A percentile compares a stretch with the other conserved stretches of the same genome.
These are phyloP conservation scores for Macaca nemestrina DNA, from an alignment of 2,113 vertebrate species.

Conservation along the genomic window DNA sequence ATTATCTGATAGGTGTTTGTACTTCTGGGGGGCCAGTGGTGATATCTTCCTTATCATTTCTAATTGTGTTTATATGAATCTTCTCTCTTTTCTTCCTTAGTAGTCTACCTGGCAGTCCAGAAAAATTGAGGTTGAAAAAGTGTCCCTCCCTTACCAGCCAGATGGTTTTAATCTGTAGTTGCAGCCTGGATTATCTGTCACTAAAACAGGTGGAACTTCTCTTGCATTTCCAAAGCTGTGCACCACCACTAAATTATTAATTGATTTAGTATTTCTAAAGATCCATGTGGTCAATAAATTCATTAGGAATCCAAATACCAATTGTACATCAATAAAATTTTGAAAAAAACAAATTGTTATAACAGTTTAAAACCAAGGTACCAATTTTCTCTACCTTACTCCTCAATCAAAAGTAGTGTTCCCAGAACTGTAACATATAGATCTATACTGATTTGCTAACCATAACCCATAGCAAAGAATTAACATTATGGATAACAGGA, in stretches of 20 bases:
- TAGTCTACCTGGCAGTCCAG: background rate
- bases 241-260: background rate
- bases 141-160: background rate
- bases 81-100: too few species aligned
- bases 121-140: background rate
- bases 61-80: too few species aligned
- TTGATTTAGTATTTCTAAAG: background rate
- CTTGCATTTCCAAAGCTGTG: background rate
- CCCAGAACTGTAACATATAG: background rate
- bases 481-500: background rate
- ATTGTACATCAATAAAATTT: background rate
- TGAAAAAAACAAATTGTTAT: background rate
- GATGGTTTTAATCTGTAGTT: background rate
- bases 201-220: background rate
- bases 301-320: background rate
- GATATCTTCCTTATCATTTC: too few species aligned
- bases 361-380: slow-evolving; percentile 31
- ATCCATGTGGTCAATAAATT: background rate
- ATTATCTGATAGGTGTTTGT: too few species aligned
- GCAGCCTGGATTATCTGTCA: background rate
- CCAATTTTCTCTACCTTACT: background rate
- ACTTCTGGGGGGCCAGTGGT: too few species aligned
- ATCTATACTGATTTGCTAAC: background rate
- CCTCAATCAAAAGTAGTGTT: background rate
- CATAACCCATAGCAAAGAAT: background rate